These are phyloP conservation scores for Antechinus stuartii DNA, from an alignment of 2,113 vertebrate genomes.

Conservation along the genomic window DNA sequence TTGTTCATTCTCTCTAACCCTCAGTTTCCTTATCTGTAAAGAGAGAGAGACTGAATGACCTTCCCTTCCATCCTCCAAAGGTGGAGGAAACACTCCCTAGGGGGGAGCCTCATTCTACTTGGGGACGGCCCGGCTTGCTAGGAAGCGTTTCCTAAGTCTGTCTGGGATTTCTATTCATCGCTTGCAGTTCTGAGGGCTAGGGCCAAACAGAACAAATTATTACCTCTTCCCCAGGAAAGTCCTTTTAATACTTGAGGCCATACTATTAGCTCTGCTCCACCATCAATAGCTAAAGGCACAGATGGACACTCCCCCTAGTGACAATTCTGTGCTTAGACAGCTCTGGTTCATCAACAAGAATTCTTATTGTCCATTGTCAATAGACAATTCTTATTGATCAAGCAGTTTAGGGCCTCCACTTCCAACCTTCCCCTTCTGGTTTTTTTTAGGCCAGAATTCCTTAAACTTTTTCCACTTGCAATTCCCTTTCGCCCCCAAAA, in stretches of 20 bases:
- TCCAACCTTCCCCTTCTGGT: background rate
- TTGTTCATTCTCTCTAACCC: background rate
- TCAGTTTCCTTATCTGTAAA: background rate
- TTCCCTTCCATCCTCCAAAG: background rate
- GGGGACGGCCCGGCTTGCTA: background rate
- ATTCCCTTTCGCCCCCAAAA: no score
- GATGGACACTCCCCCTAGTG: background rate
- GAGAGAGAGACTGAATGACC: background rate
- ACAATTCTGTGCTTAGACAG: background rate
- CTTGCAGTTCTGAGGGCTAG: background rate
- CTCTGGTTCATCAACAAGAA: background rate
- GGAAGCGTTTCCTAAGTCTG: background rate
- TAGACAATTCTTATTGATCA: background rate
- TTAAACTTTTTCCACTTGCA: no score
- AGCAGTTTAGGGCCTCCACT: background rate
- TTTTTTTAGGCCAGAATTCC: background rate
- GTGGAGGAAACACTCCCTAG: background rate
- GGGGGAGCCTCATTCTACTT: background rate
- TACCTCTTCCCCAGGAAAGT: background rate
- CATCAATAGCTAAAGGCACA: background rate
- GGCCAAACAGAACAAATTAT: background rate
- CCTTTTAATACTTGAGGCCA: background rate
- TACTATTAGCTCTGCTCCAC: background rate
- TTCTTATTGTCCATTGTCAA: no score
- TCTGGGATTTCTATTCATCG: background rate